Evolutionary conservation across 2,888 invertebrate genomes (phyloP), one percentile per base, ranked within the genome.

Genomic region (Thecocarcelia acutangulata): DNA sequence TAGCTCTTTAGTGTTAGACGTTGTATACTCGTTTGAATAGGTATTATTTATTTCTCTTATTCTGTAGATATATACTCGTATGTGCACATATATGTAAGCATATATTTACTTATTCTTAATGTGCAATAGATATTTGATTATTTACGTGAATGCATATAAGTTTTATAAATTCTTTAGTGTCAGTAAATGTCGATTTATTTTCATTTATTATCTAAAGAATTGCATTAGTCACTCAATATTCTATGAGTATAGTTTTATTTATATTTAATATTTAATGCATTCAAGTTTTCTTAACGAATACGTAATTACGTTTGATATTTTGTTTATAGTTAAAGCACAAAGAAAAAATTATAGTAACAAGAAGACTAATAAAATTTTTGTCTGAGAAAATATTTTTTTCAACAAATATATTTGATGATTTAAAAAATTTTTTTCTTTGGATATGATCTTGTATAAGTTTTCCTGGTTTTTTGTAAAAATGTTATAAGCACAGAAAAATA

Each of bases 221-320:
- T 19, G 44, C 17, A 66, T 73, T 79, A 73, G 66, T 79, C 78
- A 73, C 59, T 54, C 13, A 15, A 44, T 59, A 52, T 42, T 28
- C n/a, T 59, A 1, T 11, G 9, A 63, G 12, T 33, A 46, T n/a
- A 46, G 24, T 59, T 15, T 44, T 42, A 44, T 24, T 24, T 37
- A 40, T 11, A 44, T 11, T 59, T 59, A 59, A 21, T 42, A 42
- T 40, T 19, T 21, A 59, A 59, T 44, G 44, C 42, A 59, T 58
- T 19, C 17, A 28, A 28, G 28, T 24, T 12, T 37, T 37, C 24
- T 59, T 42, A 24, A 15, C 9, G 42, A 11, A 24, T 11, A n/a
- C 40, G 9, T 37, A 17, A 17, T 56, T 37, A 9, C 21, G 24
- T 24, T 21, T 9, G 8, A 33, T 33, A 33, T 33, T 33, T 33